Percentiles rank a stretch among this genome's conserved stretches.
Conservation (phyloP, 2,113 vertebrate species). For the Macaca fascicularis region DNA sequence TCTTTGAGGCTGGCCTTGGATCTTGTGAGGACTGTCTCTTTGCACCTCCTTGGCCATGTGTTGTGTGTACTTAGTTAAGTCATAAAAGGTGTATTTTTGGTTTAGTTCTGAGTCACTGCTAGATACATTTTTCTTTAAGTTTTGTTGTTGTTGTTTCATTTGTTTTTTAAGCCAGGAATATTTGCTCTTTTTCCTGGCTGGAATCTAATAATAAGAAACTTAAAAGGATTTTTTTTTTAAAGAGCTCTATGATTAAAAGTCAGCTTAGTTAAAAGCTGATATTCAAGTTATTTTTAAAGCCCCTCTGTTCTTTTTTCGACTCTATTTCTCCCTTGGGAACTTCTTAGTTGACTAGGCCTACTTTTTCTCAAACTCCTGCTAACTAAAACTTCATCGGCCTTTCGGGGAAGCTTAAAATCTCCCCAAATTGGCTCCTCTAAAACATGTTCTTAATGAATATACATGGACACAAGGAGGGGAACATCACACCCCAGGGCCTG, state of each 20-base stretch:
- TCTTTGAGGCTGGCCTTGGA: not conserved
- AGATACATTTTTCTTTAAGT: not conserved
- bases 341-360: not conserved
- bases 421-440: not conserved
- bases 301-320: not conserved
- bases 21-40: not conserved
- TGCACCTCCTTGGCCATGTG: not conserved
- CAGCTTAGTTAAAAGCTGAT: not conserved
- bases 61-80: not conserved
- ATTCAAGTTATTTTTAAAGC: not conserved
- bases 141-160: too few species aligned
- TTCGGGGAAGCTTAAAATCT: not conserved
- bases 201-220: not conserved
- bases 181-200: not conserved
- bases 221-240: not conserved
- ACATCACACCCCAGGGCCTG: too few species aligned
- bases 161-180: not conserved
- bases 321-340: not conserved
- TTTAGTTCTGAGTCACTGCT: too few species aligned
- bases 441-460: too few species aligned
- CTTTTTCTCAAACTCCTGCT: not conserved
- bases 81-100: not conserved
- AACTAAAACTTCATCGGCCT: not conserved
- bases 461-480: too few species aligned
- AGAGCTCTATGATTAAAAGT: not conserved